phyloP scores from a whole-genome alignment of 2,888 invertebrate genomes.

The Volucella zonaria region DNA sequence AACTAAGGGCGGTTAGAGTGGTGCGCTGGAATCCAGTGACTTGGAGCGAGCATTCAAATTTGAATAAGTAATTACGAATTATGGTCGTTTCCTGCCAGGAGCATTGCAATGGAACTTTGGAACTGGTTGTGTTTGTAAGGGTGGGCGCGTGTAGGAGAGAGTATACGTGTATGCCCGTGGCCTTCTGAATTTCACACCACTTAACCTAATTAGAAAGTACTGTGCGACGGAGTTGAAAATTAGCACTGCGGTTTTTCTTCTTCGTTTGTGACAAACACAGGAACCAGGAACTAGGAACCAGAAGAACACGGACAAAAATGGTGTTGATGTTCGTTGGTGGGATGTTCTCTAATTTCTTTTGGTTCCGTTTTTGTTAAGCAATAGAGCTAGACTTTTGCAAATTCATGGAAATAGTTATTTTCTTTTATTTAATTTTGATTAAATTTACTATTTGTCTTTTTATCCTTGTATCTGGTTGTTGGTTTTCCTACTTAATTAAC shows the following conservation, averaged over 20 bases:
- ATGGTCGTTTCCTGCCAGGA: slow-evolving; percentile 71
- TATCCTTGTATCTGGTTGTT: too few species aligned
- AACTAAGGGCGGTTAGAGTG: slow-evolving; percentile 10
- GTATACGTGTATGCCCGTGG: slow-evolving; percentile 19
- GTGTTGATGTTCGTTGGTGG: slow-evolving; percentile 15
- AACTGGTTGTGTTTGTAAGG: slow-evolving; percentile 39
- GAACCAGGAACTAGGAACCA: slow-evolving; percentile 1
- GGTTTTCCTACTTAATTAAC: too few species aligned
- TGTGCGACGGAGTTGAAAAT: slow-evolving; percentile 73
- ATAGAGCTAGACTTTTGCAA: too few species aligned
- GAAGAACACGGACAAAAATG: slow-evolving; percentile 19
- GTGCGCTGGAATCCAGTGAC: slow-evolving; percentile 47
- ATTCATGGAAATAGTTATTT: too few species aligned
- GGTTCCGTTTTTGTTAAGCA: neutral
- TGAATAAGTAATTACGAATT: slow-evolving; percentile 73
- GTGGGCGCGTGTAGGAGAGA: slow-evolving; percentile 16
- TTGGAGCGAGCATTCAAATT: slow-evolving; percentile 67
- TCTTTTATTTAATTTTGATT: too few species aligned
- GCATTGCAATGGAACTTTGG: slow-evolving; percentile 50
- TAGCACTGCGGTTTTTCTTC: slow-evolving; percentile 68
- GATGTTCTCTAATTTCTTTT: slow-evolving; percentile 10
- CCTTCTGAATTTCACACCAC: slow-evolving; percentile 70
- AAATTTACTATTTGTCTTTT: too few species aligned
- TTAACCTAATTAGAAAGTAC: slow-evolving; percentile 71
- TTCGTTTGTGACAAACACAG: slow-evolving; percentile 43